These are phyloP conservation scores for Tetramorium simillimum DNA, from an alignment of 1,140 invertebrate genomes.

Conservation along the genomic window DNA sequence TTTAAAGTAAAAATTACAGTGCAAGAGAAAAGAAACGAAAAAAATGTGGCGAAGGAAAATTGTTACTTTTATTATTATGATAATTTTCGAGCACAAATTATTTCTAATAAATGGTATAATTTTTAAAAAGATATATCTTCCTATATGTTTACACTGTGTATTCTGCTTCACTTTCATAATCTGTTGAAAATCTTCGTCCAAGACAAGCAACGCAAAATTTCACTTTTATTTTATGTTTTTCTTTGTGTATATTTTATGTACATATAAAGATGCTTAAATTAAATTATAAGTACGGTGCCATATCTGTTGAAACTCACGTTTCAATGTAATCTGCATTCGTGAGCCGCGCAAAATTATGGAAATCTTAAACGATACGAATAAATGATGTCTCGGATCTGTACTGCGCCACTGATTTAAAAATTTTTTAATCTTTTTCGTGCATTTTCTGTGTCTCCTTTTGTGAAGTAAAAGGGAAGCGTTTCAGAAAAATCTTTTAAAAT, in stretches of 20 bases:
- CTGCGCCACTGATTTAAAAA: neutral
- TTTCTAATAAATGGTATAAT: constrained; percentile 32
- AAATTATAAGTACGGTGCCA: constrained; percentile 37
- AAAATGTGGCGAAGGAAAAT: neutral
- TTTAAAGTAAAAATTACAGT: constrained; percentile 1
- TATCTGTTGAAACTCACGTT: constrained; percentile 14
- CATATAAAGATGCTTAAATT: neutral
- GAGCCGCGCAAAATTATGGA: constrained; percentile 23
- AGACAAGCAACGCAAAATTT: neutral
- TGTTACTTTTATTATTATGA: neutral
- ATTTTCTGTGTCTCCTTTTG: neutral
- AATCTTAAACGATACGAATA: neutral
- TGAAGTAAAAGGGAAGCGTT: neutral
- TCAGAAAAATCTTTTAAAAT: neutral
- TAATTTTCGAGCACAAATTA: neutral
- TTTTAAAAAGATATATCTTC: neutral
- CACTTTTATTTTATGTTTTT: neutral
- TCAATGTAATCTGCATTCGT: constrained; percentile 6
- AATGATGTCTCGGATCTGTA: neutral
- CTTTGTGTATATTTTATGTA: constrained; percentile 14
- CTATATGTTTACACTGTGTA: neutral
- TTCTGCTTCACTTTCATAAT: neutral
- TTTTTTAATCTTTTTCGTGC: neutral
- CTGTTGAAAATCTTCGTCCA: neutral
- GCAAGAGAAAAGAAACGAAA: neutral